phyloP scores from a whole-genome alignment of 2,113 vertebrate species.

The Pseudopodoces humilis region DNA sequence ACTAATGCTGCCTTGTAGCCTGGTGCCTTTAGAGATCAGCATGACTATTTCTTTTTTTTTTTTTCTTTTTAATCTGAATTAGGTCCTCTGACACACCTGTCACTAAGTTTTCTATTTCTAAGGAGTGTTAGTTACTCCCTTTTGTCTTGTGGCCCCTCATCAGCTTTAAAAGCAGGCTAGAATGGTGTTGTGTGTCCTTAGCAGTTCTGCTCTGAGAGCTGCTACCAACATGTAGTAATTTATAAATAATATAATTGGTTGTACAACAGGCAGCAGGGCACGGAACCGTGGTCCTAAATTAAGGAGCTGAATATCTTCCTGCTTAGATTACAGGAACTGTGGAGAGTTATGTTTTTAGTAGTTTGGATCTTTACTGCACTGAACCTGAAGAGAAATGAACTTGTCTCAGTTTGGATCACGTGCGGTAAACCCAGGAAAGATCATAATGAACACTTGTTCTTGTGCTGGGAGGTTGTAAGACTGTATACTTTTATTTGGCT shows the following conservation, averaged over 20 bases:
- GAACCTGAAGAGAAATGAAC: not conserved
- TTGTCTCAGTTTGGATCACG: not conserved
- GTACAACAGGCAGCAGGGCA: not conserved
- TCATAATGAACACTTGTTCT: not conserved
- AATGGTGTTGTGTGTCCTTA: not conserved
- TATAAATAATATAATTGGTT: not conserved
- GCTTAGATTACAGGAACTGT: not conserved
- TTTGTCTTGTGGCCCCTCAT: not conserved
- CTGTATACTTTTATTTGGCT: not conserved
- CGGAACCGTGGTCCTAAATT: not conserved
- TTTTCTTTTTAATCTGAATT: not conserved
- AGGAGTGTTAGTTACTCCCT: not conserved
- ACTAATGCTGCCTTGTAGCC: not conserved
- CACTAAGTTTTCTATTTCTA: not conserved
- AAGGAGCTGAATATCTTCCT: not conserved
- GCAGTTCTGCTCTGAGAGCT: not conserved
- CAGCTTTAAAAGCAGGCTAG: not conserved
- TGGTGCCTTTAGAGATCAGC: not conserved
- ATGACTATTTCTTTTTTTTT: accelerated
- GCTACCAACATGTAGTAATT: not conserved
- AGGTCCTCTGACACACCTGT: not conserved
- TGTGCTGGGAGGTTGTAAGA: not conserved
- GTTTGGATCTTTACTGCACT: not conserved
- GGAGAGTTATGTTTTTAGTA: not conserved
- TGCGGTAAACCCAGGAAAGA: not conserved